Base-by-base conservation (phyloP, 2,888 invertebrate genomes). In the Nomada hirtipes region DNA sequence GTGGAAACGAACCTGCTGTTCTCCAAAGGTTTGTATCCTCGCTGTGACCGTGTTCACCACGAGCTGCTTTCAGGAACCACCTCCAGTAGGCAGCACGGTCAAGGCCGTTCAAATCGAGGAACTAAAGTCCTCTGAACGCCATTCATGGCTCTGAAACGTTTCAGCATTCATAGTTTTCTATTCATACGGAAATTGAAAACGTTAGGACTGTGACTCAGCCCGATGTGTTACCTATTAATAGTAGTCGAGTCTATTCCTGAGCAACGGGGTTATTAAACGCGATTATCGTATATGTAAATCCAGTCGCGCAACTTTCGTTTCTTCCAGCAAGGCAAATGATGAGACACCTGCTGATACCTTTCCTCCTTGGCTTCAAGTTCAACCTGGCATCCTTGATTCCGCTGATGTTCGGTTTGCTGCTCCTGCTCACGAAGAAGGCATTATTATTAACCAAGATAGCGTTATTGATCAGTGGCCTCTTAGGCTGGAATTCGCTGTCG, bases 331-430 rank as follows among this genome's bases (percentile, higher is more conserved):
- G 96, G 23, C 94, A 97, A 42, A 90, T 97, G 82, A 95, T 97
- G 70, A 95, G 96, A 86, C 96, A 97, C 84, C 95, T 97, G 74
- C 90, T 97, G n/a, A 94, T 98, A 23, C 97, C 97, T 36, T 95
- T 97, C 88, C 95, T 98, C 1, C 94, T 97, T 15, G 97, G 97
- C 10, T 95, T 97, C 86, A 97, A 97, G 94, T 97, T 98, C 91
- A 97, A 97, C 90, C 94, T 97, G 60, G 95, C 96, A 1, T 96
- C 97, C 0, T 92, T 98, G 78, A 94, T 97, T 20, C 97, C 97
- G 0, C 91, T 98, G 69, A 91, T 97, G 11, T 95, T 98, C 82
- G 97, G 97, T 0, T 91, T 96, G 11, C 93, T 97, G 53, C 95
- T 97, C 63, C 89, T 97, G 59, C 94, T 97, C 2, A 96, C 97